These are phyloP conservation scores for Arrhamphus sclerolepis DNA, from an alignment of 2,797 vertebrate species.

Conservation along the genomic window DNA sequence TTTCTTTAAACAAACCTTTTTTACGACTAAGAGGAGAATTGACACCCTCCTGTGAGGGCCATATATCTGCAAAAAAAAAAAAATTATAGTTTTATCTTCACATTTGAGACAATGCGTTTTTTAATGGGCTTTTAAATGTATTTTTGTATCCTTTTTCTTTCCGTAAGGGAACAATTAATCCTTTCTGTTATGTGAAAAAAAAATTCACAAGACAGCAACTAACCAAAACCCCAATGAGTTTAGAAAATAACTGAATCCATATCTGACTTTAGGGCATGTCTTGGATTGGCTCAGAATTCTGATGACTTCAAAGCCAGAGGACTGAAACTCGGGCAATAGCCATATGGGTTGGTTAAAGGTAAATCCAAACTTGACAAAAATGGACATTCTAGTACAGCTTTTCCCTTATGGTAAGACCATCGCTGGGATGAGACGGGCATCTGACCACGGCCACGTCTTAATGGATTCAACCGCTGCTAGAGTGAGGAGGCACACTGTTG, in stretches of 20 bases:
- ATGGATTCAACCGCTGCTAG: conserved; percentile 22
- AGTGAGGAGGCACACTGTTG: conserved; percentile 18
- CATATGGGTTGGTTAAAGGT: conserved; percentile 5
- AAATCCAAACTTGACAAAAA: conserved; percentile 32
- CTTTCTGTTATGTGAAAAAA: no score
- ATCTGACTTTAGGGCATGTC: conserved; percentile 33
- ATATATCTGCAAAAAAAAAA: no score
- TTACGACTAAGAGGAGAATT: neutral
- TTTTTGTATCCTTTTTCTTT: neutral
- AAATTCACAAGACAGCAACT: no score
- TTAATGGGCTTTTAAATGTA: no score
- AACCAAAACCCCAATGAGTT: neutral
- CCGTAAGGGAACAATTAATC: neutral
- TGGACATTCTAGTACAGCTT: conserved; percentile 33
- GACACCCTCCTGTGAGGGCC: no score
- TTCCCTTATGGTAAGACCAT: conserved; percentile 49
- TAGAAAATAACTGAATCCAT: conserved; percentile 29
- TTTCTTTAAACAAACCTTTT: conserved; percentile 3
- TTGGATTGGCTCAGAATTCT: conserved; percentile 39
- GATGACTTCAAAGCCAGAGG: conserved; percentile 29
- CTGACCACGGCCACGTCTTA: conserved; percentile 35
- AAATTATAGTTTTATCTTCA: no score
- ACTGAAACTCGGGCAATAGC: conserved; percentile 8
- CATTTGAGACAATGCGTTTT: no score
- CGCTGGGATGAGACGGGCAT: conserved; percentile 34